Base-by-base conservation (phyloP, 1,140 invertebrate genomes). In the Nomia melanderi region DNA sequence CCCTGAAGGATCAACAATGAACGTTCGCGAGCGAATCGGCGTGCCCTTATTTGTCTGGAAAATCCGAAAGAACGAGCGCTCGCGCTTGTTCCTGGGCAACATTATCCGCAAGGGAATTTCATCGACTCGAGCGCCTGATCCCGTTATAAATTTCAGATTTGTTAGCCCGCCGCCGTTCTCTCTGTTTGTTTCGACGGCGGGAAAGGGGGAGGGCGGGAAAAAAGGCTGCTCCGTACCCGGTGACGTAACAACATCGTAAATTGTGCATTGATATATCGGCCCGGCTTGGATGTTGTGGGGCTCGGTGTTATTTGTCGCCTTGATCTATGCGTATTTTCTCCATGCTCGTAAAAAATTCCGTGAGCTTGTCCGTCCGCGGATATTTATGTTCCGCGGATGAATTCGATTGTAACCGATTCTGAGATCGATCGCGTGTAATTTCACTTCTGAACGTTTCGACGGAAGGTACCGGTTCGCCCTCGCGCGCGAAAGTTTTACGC, bases 111-210 rank as follows among this genome's bases (percentile, higher is more conserved):
- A 11, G 50, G 79, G 59, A 57, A 53, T 54, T 67, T 77, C 39
- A 73, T 79, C 77, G 78, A 65, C 47, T 69, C 67, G 60, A 78
- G 54, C 81, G 62, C 69, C 50, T 79, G 78, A 86, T 85, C 73
- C 77, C 17, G 81, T 85, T 84, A 84, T 85, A 85, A 85, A 85
- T 85, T 83, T 79, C 56, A 66, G 71, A 84, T 78, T 85, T 77
- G 78, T 75, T 63, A 50, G 50, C 39, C 54, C 54, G 66, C 67
- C 33, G 62, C 11, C 36, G 8, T 39, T 39, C 36, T 17, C 78
- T 66, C 77, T 85, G 76, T 84, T 83, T 86, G 47, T 0, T 39
- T 65, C 31, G 14, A 27, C 17, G 50, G 27, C 20, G 4, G 25
- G 62, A 50, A 20, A 25, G 8, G 23, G 12, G 17, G 23, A 31